These are phyloP conservation scores for Tangara arthus DNA, from an alignment of 2,797 vertebrate genomes.

Conservation along the genomic window DNA sequence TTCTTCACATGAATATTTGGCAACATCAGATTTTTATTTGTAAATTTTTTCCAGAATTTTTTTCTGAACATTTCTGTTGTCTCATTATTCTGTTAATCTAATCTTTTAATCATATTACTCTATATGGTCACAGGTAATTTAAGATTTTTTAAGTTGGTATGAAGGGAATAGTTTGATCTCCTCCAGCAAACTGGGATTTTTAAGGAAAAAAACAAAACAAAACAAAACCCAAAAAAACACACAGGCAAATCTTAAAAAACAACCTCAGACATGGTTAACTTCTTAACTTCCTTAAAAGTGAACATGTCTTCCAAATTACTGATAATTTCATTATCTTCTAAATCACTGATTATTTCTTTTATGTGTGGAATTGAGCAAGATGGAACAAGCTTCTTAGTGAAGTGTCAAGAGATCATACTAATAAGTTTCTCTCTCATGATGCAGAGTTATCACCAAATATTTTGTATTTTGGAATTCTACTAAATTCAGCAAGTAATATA, in stretches of 20 bases:
- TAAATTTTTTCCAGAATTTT: not conserved
- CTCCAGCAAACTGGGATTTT: not conserved
- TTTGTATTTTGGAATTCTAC: not conserved
- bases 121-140: not conserved
- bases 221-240: fast-evolving
- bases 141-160: not conserved
- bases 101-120: not conserved
- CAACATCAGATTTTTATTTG: not conserved
- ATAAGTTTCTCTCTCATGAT: not conserved
- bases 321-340: not conserved
- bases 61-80: not conserved
- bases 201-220: not conserved
- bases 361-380: not conserved
- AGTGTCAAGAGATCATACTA: not conserved
- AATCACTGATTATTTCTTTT: not conserved
- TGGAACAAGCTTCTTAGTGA: not conserved
- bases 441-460: not conserved
- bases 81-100: not conserved
- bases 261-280: not conserved
- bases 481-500: not conserved
- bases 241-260: not conserved
- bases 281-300: not conserved
- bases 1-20: not conserved
- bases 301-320: not conserved
- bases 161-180: not conserved